A percentile compares a stretch with the other conserved stretches of the same genome.
These are phyloP conservation scores for Pterocles gutturalis DNA, from an alignment of 2,113 vertebrate species.

Conservation along the genomic window DNA sequence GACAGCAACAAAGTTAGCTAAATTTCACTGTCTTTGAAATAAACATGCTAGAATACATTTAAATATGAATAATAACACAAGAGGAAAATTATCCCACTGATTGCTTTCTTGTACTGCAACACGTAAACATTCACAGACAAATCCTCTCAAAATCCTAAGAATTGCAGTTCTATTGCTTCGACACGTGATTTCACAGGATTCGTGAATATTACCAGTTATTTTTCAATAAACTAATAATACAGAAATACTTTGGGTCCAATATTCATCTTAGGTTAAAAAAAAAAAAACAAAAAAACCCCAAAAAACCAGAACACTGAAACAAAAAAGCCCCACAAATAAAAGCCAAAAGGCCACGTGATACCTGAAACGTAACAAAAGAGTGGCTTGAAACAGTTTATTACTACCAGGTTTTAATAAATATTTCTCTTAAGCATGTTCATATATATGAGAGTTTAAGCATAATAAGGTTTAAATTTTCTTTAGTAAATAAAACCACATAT, in stretches of 20 bases:
- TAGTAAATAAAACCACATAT: conserved; percentile 60
- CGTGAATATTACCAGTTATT: background rate
- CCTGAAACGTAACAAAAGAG: background rate
- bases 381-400: conserved; percentile 50
- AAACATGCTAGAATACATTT: background rate
- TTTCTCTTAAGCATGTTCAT: conserved; percentile 18
- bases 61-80: background rate
- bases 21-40: background rate
- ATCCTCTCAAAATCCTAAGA: background rate
- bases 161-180: background rate
- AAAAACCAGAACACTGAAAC: too few relatives aligned
- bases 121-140: background rate
- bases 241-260: background rate
- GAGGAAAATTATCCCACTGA: background rate
- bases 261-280: background rate
- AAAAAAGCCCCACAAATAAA: background rate
- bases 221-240: background rate
- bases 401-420: conserved; percentile 57
- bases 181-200: background rate
- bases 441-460: conserved; percentile 1
- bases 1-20: background rate
- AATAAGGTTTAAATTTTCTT: conserved; percentile 48
- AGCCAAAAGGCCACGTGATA: background rate
- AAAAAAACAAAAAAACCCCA: background rate
- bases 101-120: background rate